Evolutionary conservation across 92 coral and sea anemone genomes (phyloP).

Genomic region (Palythoa grandiflora): DNA sequence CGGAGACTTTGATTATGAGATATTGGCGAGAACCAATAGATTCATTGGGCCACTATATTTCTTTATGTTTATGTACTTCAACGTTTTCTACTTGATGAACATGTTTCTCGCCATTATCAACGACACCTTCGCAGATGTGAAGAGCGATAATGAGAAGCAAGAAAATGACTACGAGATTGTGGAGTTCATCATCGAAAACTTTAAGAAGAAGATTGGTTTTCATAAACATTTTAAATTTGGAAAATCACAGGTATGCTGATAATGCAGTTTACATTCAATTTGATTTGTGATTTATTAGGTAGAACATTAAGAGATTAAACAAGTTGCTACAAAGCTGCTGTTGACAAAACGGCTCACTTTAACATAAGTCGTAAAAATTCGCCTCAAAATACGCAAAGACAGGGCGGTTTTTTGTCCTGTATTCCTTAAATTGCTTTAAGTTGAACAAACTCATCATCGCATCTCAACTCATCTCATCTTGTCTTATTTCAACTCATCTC

Average conservation of each 20-base stretch:
- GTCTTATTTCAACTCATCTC: too few species aligned
- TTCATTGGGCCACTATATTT: conserved; percentile 83
- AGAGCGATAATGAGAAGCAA: conserved; percentile 64
- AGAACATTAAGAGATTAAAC: too few species aligned
- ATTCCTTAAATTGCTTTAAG: too few species aligned
- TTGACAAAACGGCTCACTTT: too few species aligned
- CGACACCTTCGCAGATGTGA: conserved; percentile 86
- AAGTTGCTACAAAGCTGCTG: too few species aligned
- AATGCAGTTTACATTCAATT: background rate
- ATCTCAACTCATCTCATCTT: too few species aligned
- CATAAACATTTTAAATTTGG: background rate
- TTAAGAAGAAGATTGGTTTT: conserved; percentile 67
- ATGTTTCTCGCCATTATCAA: conserved; percentile 97
- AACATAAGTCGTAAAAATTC: too few species aligned
- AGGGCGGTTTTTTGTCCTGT: too few species aligned
- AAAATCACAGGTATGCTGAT: background rate
- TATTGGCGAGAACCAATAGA: conserved; percentile 62
- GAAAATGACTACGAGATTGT: conserved; percentile 88
- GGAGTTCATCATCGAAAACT: conserved; percentile 73
- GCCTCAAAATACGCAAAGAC: too few species aligned
- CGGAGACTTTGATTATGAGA: conserved; percentile 89
- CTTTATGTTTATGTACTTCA: conserved; percentile 87
- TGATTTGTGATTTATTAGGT: too few species aligned
- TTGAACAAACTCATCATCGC: too few species aligned
- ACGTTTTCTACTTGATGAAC: conserved; percentile 87